Conservation (phyloP, 2,797 vertebrate genomes). For the Sebastes hopkinsi region DNA sequence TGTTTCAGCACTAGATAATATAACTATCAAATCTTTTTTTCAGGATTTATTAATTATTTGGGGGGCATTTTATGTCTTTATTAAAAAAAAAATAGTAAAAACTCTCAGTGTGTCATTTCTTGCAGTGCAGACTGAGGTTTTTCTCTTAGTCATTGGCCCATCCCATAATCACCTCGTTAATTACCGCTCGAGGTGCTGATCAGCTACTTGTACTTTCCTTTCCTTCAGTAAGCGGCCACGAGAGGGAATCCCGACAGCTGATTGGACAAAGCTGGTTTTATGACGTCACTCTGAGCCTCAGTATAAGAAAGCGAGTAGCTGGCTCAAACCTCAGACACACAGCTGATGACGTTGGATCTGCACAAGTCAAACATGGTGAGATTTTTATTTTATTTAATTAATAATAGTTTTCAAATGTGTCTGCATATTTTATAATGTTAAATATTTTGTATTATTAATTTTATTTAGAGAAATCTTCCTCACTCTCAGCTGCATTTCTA, state of each 20-base stretch:
- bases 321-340: neutral
- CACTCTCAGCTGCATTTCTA: neutral
- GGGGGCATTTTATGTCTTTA: no score
- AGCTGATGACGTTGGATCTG: neutral
- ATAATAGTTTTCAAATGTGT: neutral
- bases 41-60: no score
- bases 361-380: slow-evolving; percentile 42
- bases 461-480: neutral
- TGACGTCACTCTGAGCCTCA: slow-evolving; percentile 18
- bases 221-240: slow-evolving; percentile 2
- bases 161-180: slow-evolving; percentile 21
- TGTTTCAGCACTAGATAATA: no score
- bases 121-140: neutral
- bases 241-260: slow-evolving; percentile 59
- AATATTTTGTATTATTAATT: neutral
- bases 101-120: slow-evolving; percentile 1
- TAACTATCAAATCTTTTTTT: no score
- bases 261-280: slow-evolving; percentile 37
- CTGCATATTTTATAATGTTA: neutral
- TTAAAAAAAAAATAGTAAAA: no score
- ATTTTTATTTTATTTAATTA: no score
- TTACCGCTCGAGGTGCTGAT: slow-evolving; percentile 57
- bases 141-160: slow-evolving; percentile 49
- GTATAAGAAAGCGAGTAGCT: neutral
- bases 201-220: slow-evolving; percentile 64